Percentiles rank a stretch among this genome's conserved stretches.
phyloP scores from a whole-genome alignment of 2,888 invertebrate species.

The Allacma fusca region DNA sequence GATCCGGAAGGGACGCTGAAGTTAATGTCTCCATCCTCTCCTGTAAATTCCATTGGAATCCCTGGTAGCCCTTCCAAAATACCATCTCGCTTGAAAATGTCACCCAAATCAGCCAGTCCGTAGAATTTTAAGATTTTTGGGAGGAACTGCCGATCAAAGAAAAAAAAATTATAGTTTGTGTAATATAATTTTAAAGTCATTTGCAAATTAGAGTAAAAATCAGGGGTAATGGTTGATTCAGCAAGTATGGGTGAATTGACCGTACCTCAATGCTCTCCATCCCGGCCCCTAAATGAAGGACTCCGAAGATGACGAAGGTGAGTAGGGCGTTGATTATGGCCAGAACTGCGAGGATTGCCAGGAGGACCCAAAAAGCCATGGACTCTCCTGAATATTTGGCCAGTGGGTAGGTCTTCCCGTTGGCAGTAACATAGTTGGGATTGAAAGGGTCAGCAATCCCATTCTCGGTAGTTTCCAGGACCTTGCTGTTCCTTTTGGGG shows the following conservation, averaged over 20 bases:
- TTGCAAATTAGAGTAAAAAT: no score
- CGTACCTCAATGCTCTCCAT: constrained; percentile 86
- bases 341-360: constrained; percentile 74
- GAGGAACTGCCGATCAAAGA: no score
- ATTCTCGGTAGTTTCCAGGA: background rate
- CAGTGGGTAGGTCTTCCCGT: constrained; percentile 56
- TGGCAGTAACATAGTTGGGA: constrained; percentile 48
- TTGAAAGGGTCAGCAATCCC: constrained; percentile 19
- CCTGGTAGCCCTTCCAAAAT: constrained; percentile 71
- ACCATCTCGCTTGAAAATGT: constrained; percentile 77
- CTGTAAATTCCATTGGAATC: constrained; percentile 68
- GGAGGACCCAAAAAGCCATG: constrained; percentile 79
- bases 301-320: constrained; percentile 81
- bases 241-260: no score
- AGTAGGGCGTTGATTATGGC: constrained; percentile 79
- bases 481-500: no score
- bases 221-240: no score
- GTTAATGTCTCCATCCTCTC: constrained; percentile 64
- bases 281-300: constrained; percentile 78
- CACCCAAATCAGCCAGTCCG: constrained; percentile 78
- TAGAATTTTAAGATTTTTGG: constrained; percentile 81
- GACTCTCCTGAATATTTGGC: constrained; percentile 65
- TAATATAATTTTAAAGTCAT: no score
- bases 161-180: constrained; percentile 65
- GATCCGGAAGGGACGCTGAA: constrained; percentile 61